phyloP scores from a whole-genome alignment of 2,888 invertebrate species.

The Nomada hirtipes region DNA sequence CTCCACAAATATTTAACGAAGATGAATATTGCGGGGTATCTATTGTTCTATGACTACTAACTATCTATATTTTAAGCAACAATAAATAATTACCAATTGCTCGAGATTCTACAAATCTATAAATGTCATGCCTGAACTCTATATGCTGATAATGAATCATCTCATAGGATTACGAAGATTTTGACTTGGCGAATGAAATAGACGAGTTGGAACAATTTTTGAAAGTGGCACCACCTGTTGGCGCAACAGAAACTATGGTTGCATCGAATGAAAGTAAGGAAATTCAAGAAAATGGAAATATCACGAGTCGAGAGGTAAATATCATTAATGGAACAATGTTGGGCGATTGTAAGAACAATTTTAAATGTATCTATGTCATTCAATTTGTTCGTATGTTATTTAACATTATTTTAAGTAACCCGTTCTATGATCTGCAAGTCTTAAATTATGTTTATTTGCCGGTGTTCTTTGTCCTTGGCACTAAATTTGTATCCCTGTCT shows the following conservation, averaged over 20 bases:
- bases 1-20: constrained; percentile 97
- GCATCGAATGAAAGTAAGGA: constrained; percentile 77
- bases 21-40: constrained; percentile 96
- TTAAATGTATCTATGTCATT: constrained; percentile 18
- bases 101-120: not conserved
- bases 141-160: constrained; percentile 38
- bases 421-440: not conserved
- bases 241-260: constrained; percentile 84
- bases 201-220: constrained; percentile 95
- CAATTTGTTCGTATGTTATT: not conserved
- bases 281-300: constrained; percentile 82
- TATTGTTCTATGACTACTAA: constrained; percentile 58
- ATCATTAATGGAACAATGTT: constrained; percentile 3
- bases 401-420: not conserved
- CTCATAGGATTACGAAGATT: constrained; percentile 95
- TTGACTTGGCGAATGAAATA: constrained; percentile 95
- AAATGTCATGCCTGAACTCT: constrained; percentile 16
- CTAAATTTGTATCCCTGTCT: constrained; percentile 62
- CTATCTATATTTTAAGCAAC: not conserved
- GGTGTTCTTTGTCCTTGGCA: constrained; percentile 47
- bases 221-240: constrained; percentile 88
- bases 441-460: constrained; percentile 29
- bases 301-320: constrained; percentile 83
- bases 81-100: not conserved
- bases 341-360: not conserved